Base-by-base conservation (phyloP, 2,113 vertebrate species). In the Aldabrachelys gigantea region DNA sequence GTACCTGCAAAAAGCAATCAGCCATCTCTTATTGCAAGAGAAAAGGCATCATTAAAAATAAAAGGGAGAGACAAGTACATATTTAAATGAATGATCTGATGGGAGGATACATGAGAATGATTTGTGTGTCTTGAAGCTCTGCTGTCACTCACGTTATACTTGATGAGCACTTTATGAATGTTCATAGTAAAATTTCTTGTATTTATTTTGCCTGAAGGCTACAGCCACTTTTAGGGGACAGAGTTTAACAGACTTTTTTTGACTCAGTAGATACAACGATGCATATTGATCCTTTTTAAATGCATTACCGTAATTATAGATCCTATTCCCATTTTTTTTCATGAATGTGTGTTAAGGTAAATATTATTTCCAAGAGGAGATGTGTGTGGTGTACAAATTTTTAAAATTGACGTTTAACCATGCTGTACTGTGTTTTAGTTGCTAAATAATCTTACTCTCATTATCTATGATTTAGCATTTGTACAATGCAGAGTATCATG, bases 181-280 rank as follows among this genome's bases (percentile, higher is more conserved):
- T 85, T 95, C 95, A 80, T 57, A 79, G 84, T 52, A 91, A 96
- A 96, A 90, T 92, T 82, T 91, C 92, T 94, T 38, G 9, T 49
- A 62, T 90, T 78, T 89, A 75, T 96, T 96, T 96, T 95, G 91
- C 94, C 91, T 93, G 82, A 95, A 96, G 13, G 35, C 82, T 93
- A 79, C 17, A 94, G 91, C 35, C 82, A 41, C 89, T 93, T 96
- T 93, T 94, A 95, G 92, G 93, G 92, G 27, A 94, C 93, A 91
- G 95, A 96, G 95, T 80, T 52, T 81, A 93, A 95, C 93, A 80
- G 89, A 93, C 93, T 97, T 96, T 96, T 93, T 95, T 97, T 96
- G 94, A 69, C 76, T 94, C n/a, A 16, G 52, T 89, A 93, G 80
- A 93, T 90, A 75, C 76, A 88, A 50, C 87, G 91, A 92, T 82